phyloP scores from a whole-genome alignment of 2,797 vertebrate genomes.

The Muscicapa comitata region DNA sequence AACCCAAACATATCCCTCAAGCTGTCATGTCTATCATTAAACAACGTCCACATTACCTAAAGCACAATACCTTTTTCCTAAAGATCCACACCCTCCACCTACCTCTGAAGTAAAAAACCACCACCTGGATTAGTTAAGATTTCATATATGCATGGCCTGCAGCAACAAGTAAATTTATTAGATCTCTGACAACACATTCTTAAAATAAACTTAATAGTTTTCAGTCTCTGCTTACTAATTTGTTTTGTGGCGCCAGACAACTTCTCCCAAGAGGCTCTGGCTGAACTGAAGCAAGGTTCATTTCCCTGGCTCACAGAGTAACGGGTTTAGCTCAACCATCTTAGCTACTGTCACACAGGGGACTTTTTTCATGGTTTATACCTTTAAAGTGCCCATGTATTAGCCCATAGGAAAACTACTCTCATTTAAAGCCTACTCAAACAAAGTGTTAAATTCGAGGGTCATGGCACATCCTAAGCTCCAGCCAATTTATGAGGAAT shows the following conservation, averaged over 20 bases:
- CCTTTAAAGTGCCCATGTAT: neutral
- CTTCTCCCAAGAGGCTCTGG: slow-evolving; percentile 13
- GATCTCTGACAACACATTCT: slow-evolving; percentile 70
- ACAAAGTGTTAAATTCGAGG: neutral
- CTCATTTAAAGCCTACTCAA: neutral
- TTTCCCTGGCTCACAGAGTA: neutral
- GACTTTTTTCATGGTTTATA: neutral
- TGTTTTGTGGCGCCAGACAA: slow-evolving; percentile 73
- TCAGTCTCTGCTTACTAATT: slow-evolving; percentile 68
- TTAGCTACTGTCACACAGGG: neutral
- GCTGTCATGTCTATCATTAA: slow-evolving; percentile 20
- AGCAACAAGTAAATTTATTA: slow-evolving; percentile 70
- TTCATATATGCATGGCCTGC: slow-evolving; percentile 53
- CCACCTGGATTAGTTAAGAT: slow-evolving; percentile 64
- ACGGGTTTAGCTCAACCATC: slow-evolving; percentile 15
- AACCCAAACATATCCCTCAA: neutral
- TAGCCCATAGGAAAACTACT: neutral
- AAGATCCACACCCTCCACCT: slow-evolving; percentile 33
- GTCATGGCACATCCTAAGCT: neutral
- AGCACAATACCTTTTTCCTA: slow-evolving; percentile 27
- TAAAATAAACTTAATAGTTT: slow-evolving; percentile 74
- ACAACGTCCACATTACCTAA: slow-evolving; percentile 8
- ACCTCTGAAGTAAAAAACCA: neutral
- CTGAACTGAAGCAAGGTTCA: neutral
- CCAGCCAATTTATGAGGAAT: neutral